Conservation (phyloP, 2,113 vertebrate genomes). For the Puntigrus tetrazona region DNA sequence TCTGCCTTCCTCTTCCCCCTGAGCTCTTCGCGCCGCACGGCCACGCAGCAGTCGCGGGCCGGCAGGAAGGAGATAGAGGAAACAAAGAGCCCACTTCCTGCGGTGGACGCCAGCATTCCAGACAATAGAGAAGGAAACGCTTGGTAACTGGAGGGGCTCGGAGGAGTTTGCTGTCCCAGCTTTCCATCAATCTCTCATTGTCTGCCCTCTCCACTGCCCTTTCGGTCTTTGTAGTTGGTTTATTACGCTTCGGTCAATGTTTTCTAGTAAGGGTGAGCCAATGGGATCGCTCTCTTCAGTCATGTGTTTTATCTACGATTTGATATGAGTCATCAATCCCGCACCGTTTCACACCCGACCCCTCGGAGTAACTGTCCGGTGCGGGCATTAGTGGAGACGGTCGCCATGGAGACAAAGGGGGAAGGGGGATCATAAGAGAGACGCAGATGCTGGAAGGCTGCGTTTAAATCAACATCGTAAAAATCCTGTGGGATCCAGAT, state of each 20-base stretch:
- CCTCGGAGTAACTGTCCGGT: not conserved
- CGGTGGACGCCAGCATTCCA: constrained; percentile 59
- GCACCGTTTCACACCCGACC: not conserved
- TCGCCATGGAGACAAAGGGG: constrained; percentile 20
- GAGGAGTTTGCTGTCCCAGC: constrained; percentile 49
- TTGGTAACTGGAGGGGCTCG: constrained; percentile 65
- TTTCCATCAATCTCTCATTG: constrained; percentile 54
- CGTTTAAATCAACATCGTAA: constrained; percentile 35
- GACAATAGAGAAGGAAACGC: constrained; percentile 71
- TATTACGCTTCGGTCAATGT: not conserved
- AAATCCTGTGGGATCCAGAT: constrained; percentile 8
- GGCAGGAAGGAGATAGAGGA: constrained; percentile 74
- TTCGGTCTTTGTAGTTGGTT: not conserved
- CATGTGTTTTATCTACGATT: constrained; percentile 1
- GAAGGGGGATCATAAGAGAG: not conserved
- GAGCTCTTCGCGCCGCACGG: not conserved
- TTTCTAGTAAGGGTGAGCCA: not conserved
- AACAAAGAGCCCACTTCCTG: constrained; percentile 76
- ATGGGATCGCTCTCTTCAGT: not conserved
- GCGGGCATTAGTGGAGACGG: not conserved
- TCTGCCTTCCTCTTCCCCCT: constrained; percentile 42
- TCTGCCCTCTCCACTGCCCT: constrained; percentile 9
- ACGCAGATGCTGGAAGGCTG: constrained; percentile 34
- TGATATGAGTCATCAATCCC: constrained; percentile 24
- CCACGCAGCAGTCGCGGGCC: not conserved